These are phyloP conservation scores for Phragmatobia fuliginosa DNA, from an alignment of 2,888 invertebrate genomes.

Conservation along the genomic window DNA sequence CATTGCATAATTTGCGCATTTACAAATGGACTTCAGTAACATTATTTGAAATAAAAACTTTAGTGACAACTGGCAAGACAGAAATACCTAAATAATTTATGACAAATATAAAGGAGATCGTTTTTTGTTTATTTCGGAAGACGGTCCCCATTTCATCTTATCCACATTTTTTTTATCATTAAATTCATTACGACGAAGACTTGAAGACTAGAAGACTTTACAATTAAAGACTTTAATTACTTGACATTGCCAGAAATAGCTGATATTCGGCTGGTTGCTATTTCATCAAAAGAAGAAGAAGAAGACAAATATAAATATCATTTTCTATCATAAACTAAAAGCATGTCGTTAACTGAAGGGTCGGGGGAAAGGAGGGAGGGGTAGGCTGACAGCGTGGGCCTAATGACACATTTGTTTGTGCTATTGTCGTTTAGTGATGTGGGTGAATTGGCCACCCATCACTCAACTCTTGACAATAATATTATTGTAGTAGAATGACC, in stretches of 20 bases:
- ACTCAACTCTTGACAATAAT: neutral
- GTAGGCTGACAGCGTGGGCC: slow-evolving; percentile 1
- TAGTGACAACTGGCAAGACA: neutral
- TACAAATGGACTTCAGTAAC: neutral
- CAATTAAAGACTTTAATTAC: too few species aligned
- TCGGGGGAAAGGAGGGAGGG: neutral
- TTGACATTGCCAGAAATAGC: too few species aligned
- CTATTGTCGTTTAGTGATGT: slow-evolving; percentile 19
- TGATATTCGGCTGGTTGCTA: too few species aligned
- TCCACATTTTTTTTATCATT: too few species aligned
- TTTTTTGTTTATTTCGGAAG: too few species aligned
- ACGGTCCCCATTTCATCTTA: too few species aligned
- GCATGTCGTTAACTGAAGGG: neutral
- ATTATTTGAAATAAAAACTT: neutral
- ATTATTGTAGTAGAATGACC: neutral
- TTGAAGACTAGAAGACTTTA: too few species aligned
- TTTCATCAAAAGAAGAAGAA: too few species aligned
- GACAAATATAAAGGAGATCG: neutral
- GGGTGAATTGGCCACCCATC: slow-evolving; percentile 2
- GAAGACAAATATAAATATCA: neutral
- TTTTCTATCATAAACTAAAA: slow-evolving; percentile 7
- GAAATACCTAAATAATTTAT: neutral
- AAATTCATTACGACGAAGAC: too few species aligned
- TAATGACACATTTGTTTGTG: slow-evolving; percentile 17
- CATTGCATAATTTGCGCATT: neutral